These are phyloP conservation scores for Tinea semifulvella DNA, from an alignment of 2,888 invertebrate genomes.

Conservation along the genomic window DNA sequence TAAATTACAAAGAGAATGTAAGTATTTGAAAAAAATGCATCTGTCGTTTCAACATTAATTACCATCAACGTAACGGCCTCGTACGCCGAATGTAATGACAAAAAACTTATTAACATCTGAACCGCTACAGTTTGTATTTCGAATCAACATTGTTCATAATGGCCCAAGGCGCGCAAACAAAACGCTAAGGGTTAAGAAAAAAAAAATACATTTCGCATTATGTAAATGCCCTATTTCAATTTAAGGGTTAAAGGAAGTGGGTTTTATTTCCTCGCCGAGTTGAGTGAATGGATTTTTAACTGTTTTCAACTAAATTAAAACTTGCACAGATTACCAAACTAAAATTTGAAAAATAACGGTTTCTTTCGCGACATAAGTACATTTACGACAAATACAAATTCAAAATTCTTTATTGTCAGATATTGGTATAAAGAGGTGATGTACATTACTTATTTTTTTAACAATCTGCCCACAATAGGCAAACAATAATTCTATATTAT, in stretches of 20 bases:
- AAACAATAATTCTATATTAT: too few species aligned
- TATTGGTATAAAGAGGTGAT: too few species aligned
- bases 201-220: conserved; percentile 4
- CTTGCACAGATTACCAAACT: not conserved
- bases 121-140: conserved; percentile 46
- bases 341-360: too few species aligned
- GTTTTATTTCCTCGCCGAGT: conserved; percentile 9
- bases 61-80: conserved; percentile 32
- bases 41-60: not conserved
- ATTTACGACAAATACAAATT: too few species aligned
- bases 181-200: not conserved
- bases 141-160: conserved; percentile 43
- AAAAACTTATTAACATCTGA: conserved; percentile 55
- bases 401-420: too few species aligned
- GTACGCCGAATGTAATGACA: not conserved
- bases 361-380: too few species aligned
- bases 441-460: too few species aligned
- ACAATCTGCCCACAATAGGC: too few species aligned
- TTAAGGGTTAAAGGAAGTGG: conserved; percentile 2
- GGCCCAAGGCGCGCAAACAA: conserved; percentile 26
- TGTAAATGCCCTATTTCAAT: conserved; percentile 1
- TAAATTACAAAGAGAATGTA: too few species aligned
- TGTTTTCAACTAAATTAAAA: not conserved
- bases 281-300: conserved; percentile 5
- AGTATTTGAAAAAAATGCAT: too few species aligned